Percentiles rank a stretch among this genome's conserved stretches.
Evolutionary conservation across 2,113 vertebrate species (phyloP).

Genomic region (Crotophaga sulcirostris): DNA sequence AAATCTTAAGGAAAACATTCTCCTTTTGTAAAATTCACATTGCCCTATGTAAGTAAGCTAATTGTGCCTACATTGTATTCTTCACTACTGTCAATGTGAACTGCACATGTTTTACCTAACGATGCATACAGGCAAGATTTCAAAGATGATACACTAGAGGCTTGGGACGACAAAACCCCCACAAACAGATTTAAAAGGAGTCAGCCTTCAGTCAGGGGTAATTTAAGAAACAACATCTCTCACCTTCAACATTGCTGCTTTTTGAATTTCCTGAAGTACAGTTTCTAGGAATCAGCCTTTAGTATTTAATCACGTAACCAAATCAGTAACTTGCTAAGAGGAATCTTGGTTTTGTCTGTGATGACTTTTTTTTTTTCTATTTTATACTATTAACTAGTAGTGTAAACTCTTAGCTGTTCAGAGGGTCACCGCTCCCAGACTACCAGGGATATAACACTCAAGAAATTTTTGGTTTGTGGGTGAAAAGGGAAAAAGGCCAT

Average conservation of each 20-base stretch:
- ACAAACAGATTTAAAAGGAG: background rate
- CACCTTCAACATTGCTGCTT: background rate
- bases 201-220: background rate
- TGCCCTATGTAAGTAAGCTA: background rate
- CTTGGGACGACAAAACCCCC: background rate
- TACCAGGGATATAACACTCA: background rate
- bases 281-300: background rate
- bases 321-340: background rate
- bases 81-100: background rate
- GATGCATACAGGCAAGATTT: background rate
- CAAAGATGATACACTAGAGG: background rate
- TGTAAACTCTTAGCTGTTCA: background rate
- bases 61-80: background rate
- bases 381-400: background rate
- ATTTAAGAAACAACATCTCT: background rate
- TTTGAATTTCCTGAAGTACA: background rate
- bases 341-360: background rate
- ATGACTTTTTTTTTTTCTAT: background rate
- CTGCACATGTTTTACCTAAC: background rate
- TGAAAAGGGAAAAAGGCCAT: background rate
- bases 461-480: background rate
- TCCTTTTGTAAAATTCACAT: background rate
- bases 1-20: background rate
- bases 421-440: background rate
- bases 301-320: background rate